A percentile compares a stretch with the other conserved stretches of the same genome.
These are phyloP conservation scores for Gastracanthus pulcherrimus DNA, from an alignment of 2,888 invertebrate genomes.

Conservation along the genomic window DNA sequence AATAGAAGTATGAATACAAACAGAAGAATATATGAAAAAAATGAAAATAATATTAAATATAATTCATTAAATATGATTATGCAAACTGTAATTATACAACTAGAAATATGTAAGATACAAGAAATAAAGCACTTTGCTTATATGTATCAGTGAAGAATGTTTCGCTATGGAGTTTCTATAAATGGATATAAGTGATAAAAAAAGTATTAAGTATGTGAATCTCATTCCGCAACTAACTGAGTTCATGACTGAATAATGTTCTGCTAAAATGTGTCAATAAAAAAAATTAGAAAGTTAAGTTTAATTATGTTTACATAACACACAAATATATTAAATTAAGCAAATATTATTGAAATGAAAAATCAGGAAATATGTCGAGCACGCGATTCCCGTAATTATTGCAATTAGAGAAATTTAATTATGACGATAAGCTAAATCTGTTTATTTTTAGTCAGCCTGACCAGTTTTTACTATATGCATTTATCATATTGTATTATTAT, in stretches of 20 bases:
- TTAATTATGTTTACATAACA: slow-evolving; percentile 10
- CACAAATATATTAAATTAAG: neutral
- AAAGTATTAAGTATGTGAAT: slow-evolving; percentile 20
- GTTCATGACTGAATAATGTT: slow-evolving; percentile 29
- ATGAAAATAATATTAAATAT: neutral
- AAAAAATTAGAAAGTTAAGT: slow-evolving; percentile 39
- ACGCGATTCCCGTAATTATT: slow-evolving; percentile 26
- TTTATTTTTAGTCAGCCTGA: no score
- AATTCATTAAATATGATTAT: neutral
- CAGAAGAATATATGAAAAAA: no score
- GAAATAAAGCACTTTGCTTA: neutral
- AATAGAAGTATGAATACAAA: no score
- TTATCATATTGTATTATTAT: no score
- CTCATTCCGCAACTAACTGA: slow-evolving; percentile 7
- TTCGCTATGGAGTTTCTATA: slow-evolving; percentile 14
- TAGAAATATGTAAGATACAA: neutral
- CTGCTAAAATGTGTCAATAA: slow-evolving; percentile 14
- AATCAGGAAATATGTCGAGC: slow-evolving; percentile 11
- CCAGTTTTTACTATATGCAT: no score
- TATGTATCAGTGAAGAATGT: neutral
- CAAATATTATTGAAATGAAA: slow-evolving; percentile 4
- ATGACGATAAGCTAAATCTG: no score
- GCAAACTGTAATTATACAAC: neutral
- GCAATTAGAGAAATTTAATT: slow-evolving; percentile 23
- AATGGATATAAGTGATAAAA: neutral